A percentile compares a stretch with the other conserved stretches of the same genome.
Conservation (phyloP, 53 echinoderm and acorn worm genomes). For the Hippasteria phrygiana region DNA sequence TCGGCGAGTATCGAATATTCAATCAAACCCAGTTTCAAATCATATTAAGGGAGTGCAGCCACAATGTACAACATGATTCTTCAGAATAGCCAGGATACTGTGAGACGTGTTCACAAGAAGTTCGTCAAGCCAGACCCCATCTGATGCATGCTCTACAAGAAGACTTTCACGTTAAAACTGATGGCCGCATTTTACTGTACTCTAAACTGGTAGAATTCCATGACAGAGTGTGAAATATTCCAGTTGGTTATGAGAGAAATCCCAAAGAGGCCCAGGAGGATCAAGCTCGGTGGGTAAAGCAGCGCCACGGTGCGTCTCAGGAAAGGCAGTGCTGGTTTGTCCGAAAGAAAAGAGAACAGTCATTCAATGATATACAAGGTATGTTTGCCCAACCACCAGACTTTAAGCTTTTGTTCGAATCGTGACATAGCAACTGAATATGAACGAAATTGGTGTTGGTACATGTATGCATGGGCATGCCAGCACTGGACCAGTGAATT, state of each 20-base stretch:
- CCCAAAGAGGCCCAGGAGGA: constrained; percentile 68
- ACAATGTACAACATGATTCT: too few species aligned
- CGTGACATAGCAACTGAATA: too few species aligned
- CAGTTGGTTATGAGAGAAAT: constrained; percentile 72
- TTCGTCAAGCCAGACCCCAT: too few species aligned
- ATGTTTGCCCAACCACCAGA: too few species aligned
- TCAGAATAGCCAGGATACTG: too few species aligned
- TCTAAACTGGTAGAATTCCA: constrained; percentile 83
- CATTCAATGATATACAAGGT: not conserved
- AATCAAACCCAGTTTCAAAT: too few species aligned
- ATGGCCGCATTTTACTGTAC: constrained; percentile 52
- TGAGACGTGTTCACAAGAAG: too few species aligned
- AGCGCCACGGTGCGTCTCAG: constrained; percentile 83
- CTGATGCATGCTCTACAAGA: too few species aligned
- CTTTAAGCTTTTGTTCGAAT: too few species aligned
- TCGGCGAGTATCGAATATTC: too few species aligned
- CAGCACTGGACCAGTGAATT: not conserved
- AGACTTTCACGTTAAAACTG: too few species aligned
- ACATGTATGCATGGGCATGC: not conserved
- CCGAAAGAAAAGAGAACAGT: constrained; percentile 7
- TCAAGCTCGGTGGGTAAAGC: constrained; percentile 83
- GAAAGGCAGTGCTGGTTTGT: constrained; percentile 84
- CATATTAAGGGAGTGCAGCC: too few species aligned
- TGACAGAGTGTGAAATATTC: constrained; percentile 74
- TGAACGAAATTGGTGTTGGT: not conserved